phyloP scores from a whole-genome alignment of 2,888 invertebrate genomes.

The Drosophila helvetica region DNA sequence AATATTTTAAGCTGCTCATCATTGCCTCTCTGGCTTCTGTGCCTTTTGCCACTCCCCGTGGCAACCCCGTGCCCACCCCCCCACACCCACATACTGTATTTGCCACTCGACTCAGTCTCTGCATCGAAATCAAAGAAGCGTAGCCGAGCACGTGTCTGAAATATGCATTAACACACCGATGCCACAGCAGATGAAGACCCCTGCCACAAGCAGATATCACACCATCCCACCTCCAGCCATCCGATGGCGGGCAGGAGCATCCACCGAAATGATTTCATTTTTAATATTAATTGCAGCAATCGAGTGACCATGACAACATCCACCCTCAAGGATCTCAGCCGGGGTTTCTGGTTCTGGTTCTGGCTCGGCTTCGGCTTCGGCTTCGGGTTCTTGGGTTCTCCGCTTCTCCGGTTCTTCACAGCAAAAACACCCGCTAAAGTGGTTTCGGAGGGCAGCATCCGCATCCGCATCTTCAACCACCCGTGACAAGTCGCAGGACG shows the following conservation, averaged over 20 bases:
- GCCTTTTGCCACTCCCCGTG: conserved; percentile 14
- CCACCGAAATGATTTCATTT: conserved; percentile 66
- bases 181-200: conserved; percentile 36
- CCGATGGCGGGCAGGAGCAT: conserved; percentile 15
- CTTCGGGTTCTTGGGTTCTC: not conserved
- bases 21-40: conserved; percentile 53
- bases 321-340: conserved; percentile 58
- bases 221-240: conserved; percentile 27
- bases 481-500: conserved; percentile 34
- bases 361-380: not conserved
- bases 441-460: not conserved
- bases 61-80: conserved; percentile 33
- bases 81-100: not conserved
- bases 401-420: conserved; percentile 28
- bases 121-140: conserved; percentile 77
- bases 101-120: conserved; percentile 19
- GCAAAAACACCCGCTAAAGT: conserved; percentile 24
- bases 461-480: conserved; percentile 35
- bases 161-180: conserved; percentile 78
- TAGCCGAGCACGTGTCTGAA: conserved; percentile 76
- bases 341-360: not conserved
- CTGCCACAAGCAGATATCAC: conserved; percentile 32
- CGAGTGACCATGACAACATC: conserved; percentile 75
- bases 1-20: conserved; percentile 79
- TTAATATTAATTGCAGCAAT: conserved; percentile 78